Base-by-base conservation (phyloP, 1,140 invertebrate species). In the Choristoneura fumiferana region DNA sequence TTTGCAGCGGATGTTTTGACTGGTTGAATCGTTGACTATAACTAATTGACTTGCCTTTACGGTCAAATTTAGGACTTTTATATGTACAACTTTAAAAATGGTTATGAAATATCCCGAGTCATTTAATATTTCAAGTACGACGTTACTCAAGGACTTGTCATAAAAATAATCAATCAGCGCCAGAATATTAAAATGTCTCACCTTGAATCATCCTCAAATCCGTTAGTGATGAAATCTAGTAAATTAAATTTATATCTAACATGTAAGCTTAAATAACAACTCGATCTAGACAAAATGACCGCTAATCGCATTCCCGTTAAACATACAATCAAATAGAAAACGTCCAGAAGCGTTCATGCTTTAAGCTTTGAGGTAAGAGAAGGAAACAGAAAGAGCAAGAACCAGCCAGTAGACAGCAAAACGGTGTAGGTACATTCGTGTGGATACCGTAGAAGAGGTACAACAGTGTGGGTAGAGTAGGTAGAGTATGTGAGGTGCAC, bases 291-390 rank as follows among this genome's bases (percentile, higher is more conserved):
- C 12, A 49, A 49, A 43, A 22, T 22, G 22, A 49, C 43, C 29
- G 43, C 43, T 49, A 49, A 22, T 94, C 65, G 97, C 95, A 90
- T 99, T 97, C 91, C 98, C 98, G 92, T 35, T 87, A 87, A 35
- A 63, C 14, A 49, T 58, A 56, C 15, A 59, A n/a, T 38, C 57
- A 49, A 37, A 54, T 17, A 63, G 13, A 52, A 61, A 62, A 60
- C 54, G 60, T 63, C 52, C 40, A 60, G 49, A 67, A 67, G 65
- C 65, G 29, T 37, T 38, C 64, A 72, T 78, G 73, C 76, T 64
- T 56, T 66, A 29, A 69, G 63, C 67, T 57, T 62, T 63, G 57
- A 62, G 60, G 54, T 60, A 66, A 63, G 43, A 53, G 17, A 39
- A 60, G 54, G 49, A 59, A 54, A 13, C 12, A 52, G 58, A 52